Base-by-base conservation (phyloP, 1,140 invertebrate genomes). In the Macrocentrus cingulum region DNA sequence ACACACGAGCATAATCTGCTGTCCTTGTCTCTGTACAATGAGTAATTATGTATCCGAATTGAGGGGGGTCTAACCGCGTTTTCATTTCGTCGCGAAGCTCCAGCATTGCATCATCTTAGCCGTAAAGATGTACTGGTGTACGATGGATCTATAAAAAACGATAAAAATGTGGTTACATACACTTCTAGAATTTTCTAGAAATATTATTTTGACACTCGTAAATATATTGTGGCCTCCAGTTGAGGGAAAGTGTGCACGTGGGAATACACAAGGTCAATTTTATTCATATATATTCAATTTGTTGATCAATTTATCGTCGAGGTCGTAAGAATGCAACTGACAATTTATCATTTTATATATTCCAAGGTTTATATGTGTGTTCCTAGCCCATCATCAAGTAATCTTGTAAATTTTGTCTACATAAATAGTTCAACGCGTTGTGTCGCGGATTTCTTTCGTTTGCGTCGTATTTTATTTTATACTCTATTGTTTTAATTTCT, bases 401-500 rank as follows among this genome's bases (percentile, higher is more conserved):
- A n/a, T n/a, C n/a, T n/a, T n/a, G n/a, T n/a, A n/a, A n/a, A n/a
- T n/a, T n/a, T n/a, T n/a, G n/a, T n/a, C n/a, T n/a, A n/a, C n/a
- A n/a, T n/a, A n/a, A n/a, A n/a, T n/a, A n/a, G n/a, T n/a, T 48
- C 7, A 25, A 49, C 23, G 1, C 22, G 39, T 18, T 1, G 32
- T 22, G 23, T 49, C 5, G 13, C 46, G n/a, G 32, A 49, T 20
- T 49, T 29, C 46, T 25, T 49, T 32, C 20, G 5, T 49, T 29
- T 13, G 16, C 15, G 9, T n/a, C n/a, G n/a, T n/a, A n/a, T n/a
- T n/a, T 32, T 13, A 15, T 8, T 49, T 2, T 49, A 25, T 23
- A 9, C 46, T 29, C 25, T 29, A 29, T 9, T 29, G 25, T 6
- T 22, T 48, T 5, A 25, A 20, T 9, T 2, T 25, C 18, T 25